These are phyloP conservation scores for Holocentrus rufus DNA, from an alignment of 2,797 vertebrate species.

Conservation along the genomic window DNA sequence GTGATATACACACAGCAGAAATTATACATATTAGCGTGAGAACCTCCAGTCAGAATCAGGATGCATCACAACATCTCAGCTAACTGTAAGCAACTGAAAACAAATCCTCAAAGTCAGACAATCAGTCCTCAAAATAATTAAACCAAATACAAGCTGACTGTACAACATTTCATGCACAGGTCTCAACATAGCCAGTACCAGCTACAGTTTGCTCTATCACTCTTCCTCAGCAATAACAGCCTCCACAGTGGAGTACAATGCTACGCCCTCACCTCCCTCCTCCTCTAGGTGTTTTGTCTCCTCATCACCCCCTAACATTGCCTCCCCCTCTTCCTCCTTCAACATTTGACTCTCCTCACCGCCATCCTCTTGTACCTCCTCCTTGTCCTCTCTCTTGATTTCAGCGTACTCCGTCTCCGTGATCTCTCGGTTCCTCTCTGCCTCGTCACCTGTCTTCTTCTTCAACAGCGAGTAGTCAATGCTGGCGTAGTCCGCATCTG, in stretches of 20 bases:
- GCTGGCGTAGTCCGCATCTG: conserved; percentile 67
- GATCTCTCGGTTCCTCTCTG: neutral
- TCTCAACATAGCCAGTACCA: no score
- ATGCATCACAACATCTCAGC: no score
- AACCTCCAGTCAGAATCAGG: no score
- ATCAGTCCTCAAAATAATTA: no score
- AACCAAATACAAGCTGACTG: no score
- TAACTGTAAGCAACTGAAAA: no score
- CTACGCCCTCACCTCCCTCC: conserved; percentile 13
- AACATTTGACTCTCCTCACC: neutral
- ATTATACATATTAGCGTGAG: no score
- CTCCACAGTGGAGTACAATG: conserved; percentile 46
- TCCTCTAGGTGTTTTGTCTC: conserved; percentile 12
- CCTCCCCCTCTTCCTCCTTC: conserved; percentile 8
- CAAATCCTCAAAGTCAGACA: no score
- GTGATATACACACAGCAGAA: no score
- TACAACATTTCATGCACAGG: no score
- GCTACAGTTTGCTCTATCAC: neutral
- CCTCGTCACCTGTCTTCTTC: neutral
- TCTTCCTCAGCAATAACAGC: conserved; percentile 16
- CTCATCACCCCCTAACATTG: neutral
- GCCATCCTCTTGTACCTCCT: neutral
- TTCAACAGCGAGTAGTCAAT: conserved; percentile 66
- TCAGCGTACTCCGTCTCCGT: conserved; percentile 71
- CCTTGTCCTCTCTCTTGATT: conserved; percentile 54